Evolutionary conservation across 2,888 invertebrate species (phyloP), one percentile per base, ranked within the genome.

Genomic region (Thyatira batis): DNA sequence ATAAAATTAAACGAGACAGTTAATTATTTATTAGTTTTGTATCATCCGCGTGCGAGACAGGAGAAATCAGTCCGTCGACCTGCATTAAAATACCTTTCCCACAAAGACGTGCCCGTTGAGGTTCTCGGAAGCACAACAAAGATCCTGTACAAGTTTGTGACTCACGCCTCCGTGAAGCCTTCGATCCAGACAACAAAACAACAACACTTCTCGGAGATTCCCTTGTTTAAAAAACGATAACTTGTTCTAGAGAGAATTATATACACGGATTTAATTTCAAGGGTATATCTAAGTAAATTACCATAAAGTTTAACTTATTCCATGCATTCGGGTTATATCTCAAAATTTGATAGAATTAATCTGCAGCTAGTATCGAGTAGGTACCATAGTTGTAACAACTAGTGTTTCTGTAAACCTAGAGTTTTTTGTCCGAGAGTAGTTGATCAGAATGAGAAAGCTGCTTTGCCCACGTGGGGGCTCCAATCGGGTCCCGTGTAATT

Each of bases 61-160:
- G 82, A 84, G 84, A 87, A 87, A 86, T 85, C 85, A 76, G 87
- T 80, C 82, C 86, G 74, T 78, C 84, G 89, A 86, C 87, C 86
- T 80, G 86, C 80, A 84, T 87, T 85, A 76, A 84, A 84, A 78
- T 81, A 78, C 82, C 84, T 85, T 90, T 87, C 84, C 85, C 88
- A 89, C 89, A 87, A 87, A 86, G 85, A 84, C 73, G 76, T 76
- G 77, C 72, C 82, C 79, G 81, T 72, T 73, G 80, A 76, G 82
- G 77, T 92, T 92, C 91, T 85, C 78, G 80, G 91, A 92, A 92
- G 80, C 80, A 82, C 78, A 89, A 92, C 91, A 91, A 92, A 91
- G 92, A 89, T 92, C 89, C 88, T 85, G 84, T 80, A 76, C 84
- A 71, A 69, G 79, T 81, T 77, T 76, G 82, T 90, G 91, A 90